Evolutionary conservation across 2,113 vertebrate genomes (phyloP), one percentile per base, ranked within the genome.

Genomic region (Onychostruthus taczanowskii): DNA sequence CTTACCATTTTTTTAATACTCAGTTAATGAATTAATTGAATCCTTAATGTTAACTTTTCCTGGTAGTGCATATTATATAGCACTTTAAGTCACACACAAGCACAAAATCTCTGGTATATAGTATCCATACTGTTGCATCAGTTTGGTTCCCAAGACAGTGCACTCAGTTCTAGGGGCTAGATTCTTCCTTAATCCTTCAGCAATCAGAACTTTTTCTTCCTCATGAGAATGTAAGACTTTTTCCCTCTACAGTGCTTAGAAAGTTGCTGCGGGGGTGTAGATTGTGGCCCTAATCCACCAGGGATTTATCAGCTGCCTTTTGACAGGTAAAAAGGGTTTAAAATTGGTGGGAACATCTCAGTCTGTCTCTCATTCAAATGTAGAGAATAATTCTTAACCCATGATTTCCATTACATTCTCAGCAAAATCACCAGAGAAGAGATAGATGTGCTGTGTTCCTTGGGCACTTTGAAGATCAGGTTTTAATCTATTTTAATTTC

Each of bases 61-160:
- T 80, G 14, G 16, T 35, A 37, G 5, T 37, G 16, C 5, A 67
- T n/a, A 39, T 16, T 35, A 13, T 5, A 14, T 67, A 11, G 6
- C 11, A 17, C 11, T 76, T 79, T 6, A 79, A 64, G 31, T 52
- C 4, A 47, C 11, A 39, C 6, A 37, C 0, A 2, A 2, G 4
- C 52, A 56, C 6, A 74, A 86, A 92, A 74, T 16, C 3, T 76
- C 26, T 47, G n/a, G 13, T 16, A 24, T 62, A 35, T 33, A 33
- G 4, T 24, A 62, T 31, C 8, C 27, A 19, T 13, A 39, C 4
- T 43, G 11, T 62, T 43, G 24, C 16, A 44, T 24, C 59, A 24
- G 50, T 37, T 30, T 63, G 6, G 8, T 78, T 83, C 21, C 14
- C 7, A 19, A 50, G 22, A 55, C 10, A 35, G 15, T 18, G 9